A percentile compares a stretch with the other conserved stretches of the same genome.
phyloP scores from a whole-genome alignment of 2,888 invertebrate species.

The Norana najaformis region DNA sequence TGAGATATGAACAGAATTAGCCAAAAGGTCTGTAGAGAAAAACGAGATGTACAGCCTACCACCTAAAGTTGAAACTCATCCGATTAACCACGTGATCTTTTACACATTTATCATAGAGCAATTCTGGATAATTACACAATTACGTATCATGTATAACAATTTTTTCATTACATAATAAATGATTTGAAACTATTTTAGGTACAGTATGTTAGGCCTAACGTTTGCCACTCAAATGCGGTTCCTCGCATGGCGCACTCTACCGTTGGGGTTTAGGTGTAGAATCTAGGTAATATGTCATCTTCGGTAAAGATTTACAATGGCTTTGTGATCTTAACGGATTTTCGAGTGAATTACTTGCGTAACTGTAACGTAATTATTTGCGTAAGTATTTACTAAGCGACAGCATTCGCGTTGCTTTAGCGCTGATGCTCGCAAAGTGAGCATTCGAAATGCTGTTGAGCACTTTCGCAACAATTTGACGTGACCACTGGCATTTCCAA shows the following conservation, averaged over 20 bases:
- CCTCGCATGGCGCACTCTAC: not conserved
- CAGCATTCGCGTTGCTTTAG: not conserved
- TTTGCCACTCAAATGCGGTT: not conserved
- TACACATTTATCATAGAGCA: no score
- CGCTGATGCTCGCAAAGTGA: not conserved
- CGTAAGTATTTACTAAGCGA: not conserved
- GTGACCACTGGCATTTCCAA: not conserved
- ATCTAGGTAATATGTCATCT: not conserved
- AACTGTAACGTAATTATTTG: not conserved
- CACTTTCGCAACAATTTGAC: not conserved
- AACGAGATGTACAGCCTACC: no score
- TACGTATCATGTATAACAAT: no score
- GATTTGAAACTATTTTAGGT: no score
- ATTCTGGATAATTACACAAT: no score
- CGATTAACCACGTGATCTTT: no score
- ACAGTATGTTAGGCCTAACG: no score
- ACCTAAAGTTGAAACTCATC: no score
- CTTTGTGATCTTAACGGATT: not conserved
- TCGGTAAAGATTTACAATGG: conserved; percentile 5
- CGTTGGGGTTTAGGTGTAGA: not conserved
- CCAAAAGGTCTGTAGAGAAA: no score
- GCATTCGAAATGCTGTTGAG: not conserved
- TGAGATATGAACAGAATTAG: no score
- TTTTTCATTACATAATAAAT: no score
- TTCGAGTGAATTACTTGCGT: not conserved